Conservation (phyloP, 2,888 invertebrate genomes). For the Caenorhabditis panamensis region DNA sequence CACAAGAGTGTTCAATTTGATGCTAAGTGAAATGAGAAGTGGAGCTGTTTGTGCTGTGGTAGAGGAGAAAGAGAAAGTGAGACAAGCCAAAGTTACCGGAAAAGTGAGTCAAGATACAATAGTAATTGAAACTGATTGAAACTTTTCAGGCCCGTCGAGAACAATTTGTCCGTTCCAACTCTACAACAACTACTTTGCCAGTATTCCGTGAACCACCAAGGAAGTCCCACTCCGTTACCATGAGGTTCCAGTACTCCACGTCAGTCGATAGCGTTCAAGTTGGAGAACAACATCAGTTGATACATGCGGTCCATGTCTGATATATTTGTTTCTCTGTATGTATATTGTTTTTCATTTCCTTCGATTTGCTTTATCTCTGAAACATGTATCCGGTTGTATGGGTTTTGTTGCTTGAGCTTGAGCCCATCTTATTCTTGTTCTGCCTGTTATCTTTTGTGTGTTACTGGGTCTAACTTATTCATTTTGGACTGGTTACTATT, state of each 20-base stretch:
- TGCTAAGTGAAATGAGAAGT: constrained; percentile 78
- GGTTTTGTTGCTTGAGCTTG: not conserved
- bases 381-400: not conserved
- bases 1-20: constrained; percentile 76
- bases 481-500: not conserved
- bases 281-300: constrained; percentile 38
- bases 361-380: constrained; percentile 4
- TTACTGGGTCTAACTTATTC: not conserved
- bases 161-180: constrained; percentile 44
- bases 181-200: constrained; percentile 31
- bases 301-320: constrained; percentile 26
- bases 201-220: constrained; percentile 50
- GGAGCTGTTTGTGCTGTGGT: constrained; percentile 75
- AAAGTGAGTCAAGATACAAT: not conserved
- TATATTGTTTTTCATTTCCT: constrained; percentile 82
- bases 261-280: constrained; percentile 54
- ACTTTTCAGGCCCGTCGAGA: constrained; percentile 52
- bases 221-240: constrained; percentile 59
- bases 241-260: constrained; percentile 57
- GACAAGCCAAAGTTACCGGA: not conserved
- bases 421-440: constrained; percentile 2
- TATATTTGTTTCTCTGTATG: not conserved
- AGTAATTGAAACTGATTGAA: too few species aligned
- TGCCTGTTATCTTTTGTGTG: not conserved
- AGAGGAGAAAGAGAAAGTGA: constrained; percentile 54